Percentiles rank a stretch among this genome's conserved stretches.
Conservation (phyloP, 2,113 vertebrate species). For the Pogona vitticeps region DNA sequence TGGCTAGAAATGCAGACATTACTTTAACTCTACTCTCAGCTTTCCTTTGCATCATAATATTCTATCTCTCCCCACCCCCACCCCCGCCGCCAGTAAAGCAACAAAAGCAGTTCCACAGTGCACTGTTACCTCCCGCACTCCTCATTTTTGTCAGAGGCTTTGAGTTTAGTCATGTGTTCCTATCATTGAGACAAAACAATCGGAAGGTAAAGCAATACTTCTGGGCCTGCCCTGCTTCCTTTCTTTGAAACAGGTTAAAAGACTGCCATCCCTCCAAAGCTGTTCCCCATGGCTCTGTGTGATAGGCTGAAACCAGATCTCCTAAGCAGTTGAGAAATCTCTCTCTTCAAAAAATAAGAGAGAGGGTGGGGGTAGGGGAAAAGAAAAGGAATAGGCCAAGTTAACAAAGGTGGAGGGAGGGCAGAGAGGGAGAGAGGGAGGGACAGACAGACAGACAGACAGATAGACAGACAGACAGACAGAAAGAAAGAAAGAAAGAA, state of each 20-base stretch:
- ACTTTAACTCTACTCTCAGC: background rate
- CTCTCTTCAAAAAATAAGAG: constrained; percentile 25
- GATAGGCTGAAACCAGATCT: constrained; percentile 61
- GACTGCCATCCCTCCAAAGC: constrained; percentile 53
- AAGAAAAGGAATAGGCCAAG: background rate
- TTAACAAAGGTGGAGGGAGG: too few species aligned
- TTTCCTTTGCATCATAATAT: background rate
- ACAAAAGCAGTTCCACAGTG: background rate
- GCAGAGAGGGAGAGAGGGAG: background rate
- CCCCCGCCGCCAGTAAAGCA: background rate
- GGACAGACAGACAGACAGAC: background rate
- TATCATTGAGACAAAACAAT: constrained; percentile 6
- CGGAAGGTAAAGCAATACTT: constrained; percentile 57
- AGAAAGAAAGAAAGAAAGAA: constrained; percentile 6
- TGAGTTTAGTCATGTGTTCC: constrained; percentile 13
- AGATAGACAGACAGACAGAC: background rate
- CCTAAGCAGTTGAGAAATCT: constrained; percentile 61
- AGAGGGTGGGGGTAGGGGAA: constrained; percentile 6
- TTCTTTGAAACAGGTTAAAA: constrained; percentile 52
- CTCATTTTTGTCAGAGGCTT: background rate
- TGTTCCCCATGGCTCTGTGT: constrained; percentile 37
- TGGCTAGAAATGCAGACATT: background rate
- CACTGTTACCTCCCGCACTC: background rate
- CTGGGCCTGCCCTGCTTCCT: background rate
- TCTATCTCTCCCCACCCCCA: background rate